Evolutionary conservation across 2,113 vertebrate species (phyloP), one percentile per base, ranked within the genome.

Genomic region (Amblyopsis rosae): DNA sequence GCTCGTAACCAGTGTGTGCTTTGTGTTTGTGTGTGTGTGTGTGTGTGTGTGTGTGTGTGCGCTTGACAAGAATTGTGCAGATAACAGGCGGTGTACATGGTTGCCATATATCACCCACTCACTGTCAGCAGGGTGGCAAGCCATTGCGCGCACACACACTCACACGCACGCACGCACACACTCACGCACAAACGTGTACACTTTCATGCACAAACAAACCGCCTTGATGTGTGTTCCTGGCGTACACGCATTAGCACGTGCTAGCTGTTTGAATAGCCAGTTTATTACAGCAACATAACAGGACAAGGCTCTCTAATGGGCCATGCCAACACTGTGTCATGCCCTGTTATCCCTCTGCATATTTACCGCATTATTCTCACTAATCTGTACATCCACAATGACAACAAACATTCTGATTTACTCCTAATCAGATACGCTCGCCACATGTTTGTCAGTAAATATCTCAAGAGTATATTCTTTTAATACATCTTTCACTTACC

Each of bases 21-120:
- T 60, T 19, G 26, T 26, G 3, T 26, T 26, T 26, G 26, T 26
- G 3, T 26, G 26, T 26, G 4, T 57, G 17, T 56, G 66, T 67
- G 63, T 60, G 69, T 79, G 77, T 67, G 66, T 81, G 71, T 66
- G 73, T 81, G 70, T 62, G 16, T 70, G 51, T 73, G 46, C 72
- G 70, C 86, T 79, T 84, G 70, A 84, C 63, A 17, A 54, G 57
- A 50, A 60, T 47, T 11, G 55, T 45, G 64, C 56, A 49, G 55
- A 87, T 86, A 91, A 91, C 88, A 89, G 86, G 75, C 88, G 58
- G 70, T 79, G 72, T 50, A 13, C 75, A 77, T 75, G 81, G 78
- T 72, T 82, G 76, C 75, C 84, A 86, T 82, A 82, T 62, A 68
- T 91, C 89, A 87, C 83, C 79, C 86, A 90, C 86, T 84, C 83